Conservation (phyloP, 2,888 invertebrate genomes). For the Noctua janthe region DNA sequence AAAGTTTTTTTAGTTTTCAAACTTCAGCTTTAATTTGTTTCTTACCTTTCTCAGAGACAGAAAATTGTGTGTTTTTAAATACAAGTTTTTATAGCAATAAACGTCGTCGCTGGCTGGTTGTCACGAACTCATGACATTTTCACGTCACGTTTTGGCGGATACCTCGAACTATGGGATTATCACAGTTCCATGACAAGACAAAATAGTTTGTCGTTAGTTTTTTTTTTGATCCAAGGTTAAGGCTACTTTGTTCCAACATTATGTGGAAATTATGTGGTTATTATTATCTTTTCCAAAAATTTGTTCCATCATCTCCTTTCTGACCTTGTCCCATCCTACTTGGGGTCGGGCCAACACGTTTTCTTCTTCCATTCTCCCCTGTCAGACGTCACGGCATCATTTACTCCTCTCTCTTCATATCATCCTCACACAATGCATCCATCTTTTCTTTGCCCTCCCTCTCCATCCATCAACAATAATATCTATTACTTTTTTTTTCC, state of each 20-base stretch:
- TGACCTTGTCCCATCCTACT: no score
- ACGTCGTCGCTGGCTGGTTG: not conserved
- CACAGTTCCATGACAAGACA: slow-evolving; percentile 25
- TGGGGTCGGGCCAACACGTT: no score
- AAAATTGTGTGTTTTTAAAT: not conserved
- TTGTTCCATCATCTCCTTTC: not conserved
- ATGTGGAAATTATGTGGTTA: not conserved
- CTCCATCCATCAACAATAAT: no score
- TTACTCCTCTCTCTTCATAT: no score
- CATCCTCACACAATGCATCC: no score
- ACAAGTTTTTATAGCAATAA: not conserved
- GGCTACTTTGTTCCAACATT: not conserved
- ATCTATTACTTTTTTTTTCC: no score
- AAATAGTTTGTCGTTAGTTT: slow-evolving; percentile 24
- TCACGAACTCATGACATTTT: slow-evolving; percentile 17
- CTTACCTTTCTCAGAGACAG: not conserved
- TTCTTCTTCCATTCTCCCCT: no score
- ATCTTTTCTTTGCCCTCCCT: no score
- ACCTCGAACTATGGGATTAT: slow-evolving; percentile 32
- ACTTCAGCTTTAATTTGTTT: not conserved
- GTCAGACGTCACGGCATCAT: no score
- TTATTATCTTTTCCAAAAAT: not conserved
- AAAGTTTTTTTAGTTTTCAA: not conserved
- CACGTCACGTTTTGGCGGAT: slow-evolving; percentile 18
- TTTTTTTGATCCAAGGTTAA: slow-evolving; percentile 23